phyloP scores from a whole-genome alignment of 2,888 invertebrate genomes.

The Caenorhabditis wallacei region DNA sequence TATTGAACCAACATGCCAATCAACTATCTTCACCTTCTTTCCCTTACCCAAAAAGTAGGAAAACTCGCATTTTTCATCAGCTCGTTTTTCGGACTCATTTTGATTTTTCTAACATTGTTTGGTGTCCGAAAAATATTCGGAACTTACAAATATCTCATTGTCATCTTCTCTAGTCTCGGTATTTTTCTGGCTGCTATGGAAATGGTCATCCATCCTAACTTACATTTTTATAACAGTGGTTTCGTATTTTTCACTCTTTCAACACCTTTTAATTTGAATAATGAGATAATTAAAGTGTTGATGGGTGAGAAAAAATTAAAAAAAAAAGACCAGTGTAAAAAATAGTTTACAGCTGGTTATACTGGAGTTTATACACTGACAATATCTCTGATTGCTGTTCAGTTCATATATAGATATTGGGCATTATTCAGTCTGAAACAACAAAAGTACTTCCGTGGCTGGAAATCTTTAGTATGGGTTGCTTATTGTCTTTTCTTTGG shows the following conservation, averaged over 20 bases:
- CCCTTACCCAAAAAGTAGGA: neutral
- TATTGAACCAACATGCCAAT: too few species aligned
- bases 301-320: neutral
- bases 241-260: conserved; percentile 3
- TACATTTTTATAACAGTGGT: neutral
- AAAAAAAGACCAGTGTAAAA: neutral
- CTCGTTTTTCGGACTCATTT: neutral
- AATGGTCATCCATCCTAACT: neutral
- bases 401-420: conserved; percentile 17
- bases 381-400: neutral
- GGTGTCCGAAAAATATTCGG: conserved; percentile 4
- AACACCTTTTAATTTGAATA: neutral
- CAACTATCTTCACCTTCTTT: neutral
- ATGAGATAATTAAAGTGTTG: neutral
- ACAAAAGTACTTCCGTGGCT: neutral
- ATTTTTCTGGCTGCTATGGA: neutral
- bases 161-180: neutral
- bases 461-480: neutral
- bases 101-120: neutral
- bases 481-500: conserved; percentile 18
- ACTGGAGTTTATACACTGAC: neutral
- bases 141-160: conserved; percentile 9
- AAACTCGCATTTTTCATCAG: neutral
- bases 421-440: neutral
- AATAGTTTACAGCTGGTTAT: neutral